Evolutionary conservation across 2,797 vertebrate species (phyloP), one percentile per base, ranked within the genome.

Genomic region (Coccyzus lansbergi): DNA sequence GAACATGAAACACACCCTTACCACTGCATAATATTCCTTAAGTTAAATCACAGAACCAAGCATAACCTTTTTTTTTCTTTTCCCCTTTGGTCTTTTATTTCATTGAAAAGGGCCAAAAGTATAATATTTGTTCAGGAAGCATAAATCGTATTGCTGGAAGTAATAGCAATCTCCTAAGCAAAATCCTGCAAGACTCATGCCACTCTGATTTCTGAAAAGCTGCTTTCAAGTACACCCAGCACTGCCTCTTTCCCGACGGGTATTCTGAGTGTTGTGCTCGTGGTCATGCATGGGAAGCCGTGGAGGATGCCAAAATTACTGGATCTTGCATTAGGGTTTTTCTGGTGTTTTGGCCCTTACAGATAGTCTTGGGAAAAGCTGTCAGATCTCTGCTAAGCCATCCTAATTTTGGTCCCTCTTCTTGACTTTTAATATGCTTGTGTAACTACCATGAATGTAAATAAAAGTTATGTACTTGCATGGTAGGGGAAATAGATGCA

Each of bases 141-240:
- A 96, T 94, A 93, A 97, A 96, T 96, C 94, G 55, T 94, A 96
- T 96, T 96, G 83, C 93, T 96, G 88, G 91, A 98, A 98, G 93
- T 96, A 97, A 96, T 94, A 97, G 91, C 69, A 52, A 84, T 95
- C 95, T 95, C 82, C 96, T 95, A 75, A 91, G 64, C 40, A 86
- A 72, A 92, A 84, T 94, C 97, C 92, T 94, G 3, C 4, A 88
- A 94, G 96, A 88, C 65, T 94, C 69, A 29, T 21, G 31, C 78
- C 81, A 63, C 68, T 85, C 78, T 93, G 75, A 87, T 96, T 94
- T 95, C 94, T 93, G 91, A 95, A 97, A 95, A 95, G 63, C 91
- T 96, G 20, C 80, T 67, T 95, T 96, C 93, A 93, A 87, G 71
- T 94, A 76, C 72, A 55, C 71, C 22, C 84, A 76, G 52, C 19